Evolutionary conservation across 2,113 vertebrate genomes (phyloP).

Genomic region (Chinchilla lanigera): DNA sequence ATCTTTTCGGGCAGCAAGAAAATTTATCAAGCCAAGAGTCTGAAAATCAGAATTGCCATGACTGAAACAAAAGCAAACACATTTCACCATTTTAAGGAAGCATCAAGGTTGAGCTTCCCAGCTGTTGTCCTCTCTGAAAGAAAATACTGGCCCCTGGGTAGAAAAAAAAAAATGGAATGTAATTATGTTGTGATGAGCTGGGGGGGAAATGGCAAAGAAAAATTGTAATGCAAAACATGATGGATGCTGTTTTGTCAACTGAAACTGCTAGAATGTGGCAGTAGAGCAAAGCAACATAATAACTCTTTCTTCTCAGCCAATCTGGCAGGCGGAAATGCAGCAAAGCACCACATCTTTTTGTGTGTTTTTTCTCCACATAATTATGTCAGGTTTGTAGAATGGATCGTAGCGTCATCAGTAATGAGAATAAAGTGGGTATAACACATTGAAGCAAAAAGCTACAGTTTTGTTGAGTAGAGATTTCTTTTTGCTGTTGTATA

Average conservation of each 20-base stretch:
- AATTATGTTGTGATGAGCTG: slow-evolving; percentile 87
- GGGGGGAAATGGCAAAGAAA: slow-evolving; percentile 82
- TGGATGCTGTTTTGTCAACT: slow-evolving; percentile 80
- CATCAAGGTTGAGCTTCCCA: slow-evolving; percentile 85
- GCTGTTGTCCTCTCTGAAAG: slow-evolving; percentile 83
- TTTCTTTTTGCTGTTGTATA: slow-evolving; percentile 38
- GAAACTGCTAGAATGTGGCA: slow-evolving; percentile 70
- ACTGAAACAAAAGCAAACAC: slow-evolving; percentile 78
- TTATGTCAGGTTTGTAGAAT: slow-evolving; percentile 63
- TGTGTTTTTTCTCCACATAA: neutral
- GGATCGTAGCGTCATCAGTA: slow-evolving; percentile 39
- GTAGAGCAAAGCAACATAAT: slow-evolving; percentile 59
- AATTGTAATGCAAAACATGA: slow-evolving; percentile 82
- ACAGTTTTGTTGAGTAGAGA: neutral
- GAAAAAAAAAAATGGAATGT: slow-evolving; percentile 81
- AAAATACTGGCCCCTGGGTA: slow-evolving; percentile 82
- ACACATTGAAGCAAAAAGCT: slow-evolving; percentile 37
- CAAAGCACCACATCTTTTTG: slow-evolving; percentile 4
- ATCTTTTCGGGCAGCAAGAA: slow-evolving; percentile 68
- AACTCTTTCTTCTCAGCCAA: slow-evolving; percentile 72
- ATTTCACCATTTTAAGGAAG: slow-evolving; percentile 80
- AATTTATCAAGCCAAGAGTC: slow-evolving; percentile 67
- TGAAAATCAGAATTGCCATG: slow-evolving; percentile 80
- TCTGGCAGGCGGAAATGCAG: slow-evolving; percentile 75
- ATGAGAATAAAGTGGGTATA: slow-evolving; percentile 50